Base-by-base conservation (phyloP, 2,888 invertebrate species). In the Metacarcinus magister region DNA sequence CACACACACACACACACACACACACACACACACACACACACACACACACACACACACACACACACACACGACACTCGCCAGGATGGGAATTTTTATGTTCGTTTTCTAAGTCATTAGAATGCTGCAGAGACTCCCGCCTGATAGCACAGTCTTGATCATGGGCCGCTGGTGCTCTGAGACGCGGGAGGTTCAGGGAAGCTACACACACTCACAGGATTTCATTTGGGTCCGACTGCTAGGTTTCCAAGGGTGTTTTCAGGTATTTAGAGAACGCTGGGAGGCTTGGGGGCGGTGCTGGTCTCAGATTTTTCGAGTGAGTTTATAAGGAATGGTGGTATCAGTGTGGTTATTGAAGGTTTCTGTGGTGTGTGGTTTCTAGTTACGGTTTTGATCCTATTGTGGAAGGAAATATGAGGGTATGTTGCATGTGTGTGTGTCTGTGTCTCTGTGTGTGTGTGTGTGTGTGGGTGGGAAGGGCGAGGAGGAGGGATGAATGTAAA, bases 51-150 rank as follows among this genome's bases (percentile, higher is more conserved):
- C 82, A 82, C 82, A 32, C 93, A 32, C 93, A 60, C 93, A 43
- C 28, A 94, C 43, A 4, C 28, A 39, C 39, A 39, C 39, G 39
- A 60, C 93, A 43, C 28, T 23, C 44, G 5, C 91, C n/a, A 48
- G 48, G 28, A 92, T 54, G 60, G 90, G 60, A 94, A 94, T 94
- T 54, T 90, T 94, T 90, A 94, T 94, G 94, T 90, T 90, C 60
- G 39, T 94, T 60, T 32, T 90, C 43, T 16, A n/a, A 43, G 60
- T 90, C 60, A 90, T 90, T 94, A 90, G 94, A 89, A 90, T 94
- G 94, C 94, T 94, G 90, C 48, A 2, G 28, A 48, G 39, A 2
- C n/a, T n/a, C 89, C 60, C 43, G 39, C 7, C 89, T 94, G 94
- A 94, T 94, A 94, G 54, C 48, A 16, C 3, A 10, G 44, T 46